These are phyloP conservation scores for Gambusia affinis DNA, from an alignment of 2,113 vertebrate genomes.

Conservation along the genomic window DNA sequence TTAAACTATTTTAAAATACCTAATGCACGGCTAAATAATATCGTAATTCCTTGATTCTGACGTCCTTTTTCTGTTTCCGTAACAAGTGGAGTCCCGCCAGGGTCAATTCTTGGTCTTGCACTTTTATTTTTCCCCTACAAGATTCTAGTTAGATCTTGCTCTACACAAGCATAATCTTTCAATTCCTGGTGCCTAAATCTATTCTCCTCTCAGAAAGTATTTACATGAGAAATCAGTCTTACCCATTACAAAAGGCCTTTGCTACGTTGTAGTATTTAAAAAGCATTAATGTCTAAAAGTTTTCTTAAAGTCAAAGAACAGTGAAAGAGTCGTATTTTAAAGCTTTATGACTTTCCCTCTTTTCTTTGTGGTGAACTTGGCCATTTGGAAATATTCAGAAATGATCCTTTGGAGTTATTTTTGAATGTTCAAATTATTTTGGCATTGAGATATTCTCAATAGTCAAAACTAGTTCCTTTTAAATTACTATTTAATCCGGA, in stretches of 20 bases:
- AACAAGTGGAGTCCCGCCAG: no score
- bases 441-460: background rate
- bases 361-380: background rate
- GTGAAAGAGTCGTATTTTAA: background rate
- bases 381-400: background rate
- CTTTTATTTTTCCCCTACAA: no score
- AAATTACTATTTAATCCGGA: background rate
- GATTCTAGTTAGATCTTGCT: background rate
- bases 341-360: background rate
- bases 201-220: no score
- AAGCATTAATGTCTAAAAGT: background rate
- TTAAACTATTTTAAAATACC: no score
- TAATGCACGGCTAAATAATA: no score
- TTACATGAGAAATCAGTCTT: no score
- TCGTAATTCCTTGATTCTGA: no score
- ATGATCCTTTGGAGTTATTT: background rate
- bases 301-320: background rate
- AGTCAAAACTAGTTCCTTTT: no score
- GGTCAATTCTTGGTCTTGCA: no score
- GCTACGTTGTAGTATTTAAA: background rate
- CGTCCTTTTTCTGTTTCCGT: no score
- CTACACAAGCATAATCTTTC: background rate
- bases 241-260: no score
- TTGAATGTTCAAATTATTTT: background rate
- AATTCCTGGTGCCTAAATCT: no score